These are phyloP conservation scores for Epizoanthus illoricatus DNA, from an alignment of 92 coral and sea anemone genomes.

Conservation along the genomic window DNA sequence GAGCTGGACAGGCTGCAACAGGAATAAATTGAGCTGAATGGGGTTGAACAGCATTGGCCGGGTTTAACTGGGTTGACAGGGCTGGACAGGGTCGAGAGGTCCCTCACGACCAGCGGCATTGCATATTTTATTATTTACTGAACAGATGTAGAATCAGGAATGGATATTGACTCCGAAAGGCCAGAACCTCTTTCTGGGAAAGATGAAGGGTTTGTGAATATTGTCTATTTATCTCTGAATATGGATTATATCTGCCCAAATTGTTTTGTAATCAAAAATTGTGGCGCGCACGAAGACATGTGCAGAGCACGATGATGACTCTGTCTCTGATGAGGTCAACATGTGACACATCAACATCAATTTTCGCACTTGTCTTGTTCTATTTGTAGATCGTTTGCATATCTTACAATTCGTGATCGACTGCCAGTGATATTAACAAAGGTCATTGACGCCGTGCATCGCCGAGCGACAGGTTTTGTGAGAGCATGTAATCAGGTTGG, in stretches of 20 bases:
- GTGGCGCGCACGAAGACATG: background rate
- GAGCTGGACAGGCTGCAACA: no score
- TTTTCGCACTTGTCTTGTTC: background rate
- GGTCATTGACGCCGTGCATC: slow-evolving; percentile 86
- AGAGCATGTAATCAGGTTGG: slow-evolving; percentile 64
- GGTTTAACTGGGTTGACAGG: no score
- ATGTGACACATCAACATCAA: background rate
- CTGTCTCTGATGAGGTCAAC: no score
- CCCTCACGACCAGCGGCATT: no score
- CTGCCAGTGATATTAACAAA: slow-evolving; percentile 91
- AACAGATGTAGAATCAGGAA: background rate
- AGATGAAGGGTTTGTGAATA: slow-evolving; percentile 74
- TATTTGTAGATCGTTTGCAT: slow-evolving; percentile 84
- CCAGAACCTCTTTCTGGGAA: slow-evolving; percentile 93
- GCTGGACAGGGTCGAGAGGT: no score
- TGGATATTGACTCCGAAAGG: slow-evolving; percentile 46
- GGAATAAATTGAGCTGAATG: no score
- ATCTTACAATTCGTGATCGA: slow-evolving; percentile 86
- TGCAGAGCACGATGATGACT: background rate
- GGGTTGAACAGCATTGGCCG: no score
- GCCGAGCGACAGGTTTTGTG: slow-evolving; percentile 66
- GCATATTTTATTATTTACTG: no score
- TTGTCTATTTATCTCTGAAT: background rate
- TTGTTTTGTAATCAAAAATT: no score
- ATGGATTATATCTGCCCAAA: background rate